A percentile compares a stretch with the other conserved stretches of the same genome.
These are phyloP conservation scores for Drosophila ironensis DNA, from an alignment of 1,140 invertebrate species.

Conservation along the genomic window DNA sequence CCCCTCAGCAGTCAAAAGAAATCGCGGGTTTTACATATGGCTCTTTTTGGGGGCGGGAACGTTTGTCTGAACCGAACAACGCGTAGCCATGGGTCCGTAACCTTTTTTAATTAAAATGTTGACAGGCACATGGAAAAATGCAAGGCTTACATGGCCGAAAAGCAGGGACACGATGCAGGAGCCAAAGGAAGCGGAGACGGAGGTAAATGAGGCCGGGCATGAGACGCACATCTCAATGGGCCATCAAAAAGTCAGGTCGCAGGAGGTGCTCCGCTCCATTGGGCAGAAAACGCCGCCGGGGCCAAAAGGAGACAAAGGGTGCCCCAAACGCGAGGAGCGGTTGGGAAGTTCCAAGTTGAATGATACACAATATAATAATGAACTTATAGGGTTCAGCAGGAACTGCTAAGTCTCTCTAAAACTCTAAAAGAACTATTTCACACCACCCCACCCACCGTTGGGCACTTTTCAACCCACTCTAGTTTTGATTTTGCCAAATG, in stretches of 20 bases:
- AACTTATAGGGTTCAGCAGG: too few relatives aligned
- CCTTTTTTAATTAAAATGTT: conserved; percentile 82
- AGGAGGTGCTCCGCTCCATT: conserved; percentile 28
- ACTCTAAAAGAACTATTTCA: too few relatives aligned
- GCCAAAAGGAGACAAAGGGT: too few relatives aligned
- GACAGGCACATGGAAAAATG: conserved; percentile 81
- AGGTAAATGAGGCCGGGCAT: too few relatives aligned
- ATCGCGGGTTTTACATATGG: conserved; percentile 76
- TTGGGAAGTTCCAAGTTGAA: too few relatives aligned
- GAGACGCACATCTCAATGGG: conserved; percentile 19
- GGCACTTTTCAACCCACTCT: neutral
- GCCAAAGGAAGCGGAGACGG: neutral
- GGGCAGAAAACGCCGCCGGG: too few relatives aligned
- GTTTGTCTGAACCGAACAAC: conserved; percentile 18
- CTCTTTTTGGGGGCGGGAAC: conserved; percentile 24
- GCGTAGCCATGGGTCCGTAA: conserved; percentile 63
- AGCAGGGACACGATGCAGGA: neutral
- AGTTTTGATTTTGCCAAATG: conserved; percentile 22
- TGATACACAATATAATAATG: too few relatives aligned
- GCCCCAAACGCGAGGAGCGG: too few relatives aligned
- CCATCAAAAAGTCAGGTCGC: conserved; percentile 41
- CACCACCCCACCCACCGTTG: neutral
- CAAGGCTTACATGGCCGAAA: conserved; percentile 18
- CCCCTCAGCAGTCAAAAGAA: conserved; percentile 37
- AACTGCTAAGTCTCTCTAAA: too few relatives aligned